Percentiles rank a stretch among this genome's conserved stretches.
Evolutionary conservation across 2,797 vertebrate species (phyloP).

Genomic region (Pterois miles): DNA sequence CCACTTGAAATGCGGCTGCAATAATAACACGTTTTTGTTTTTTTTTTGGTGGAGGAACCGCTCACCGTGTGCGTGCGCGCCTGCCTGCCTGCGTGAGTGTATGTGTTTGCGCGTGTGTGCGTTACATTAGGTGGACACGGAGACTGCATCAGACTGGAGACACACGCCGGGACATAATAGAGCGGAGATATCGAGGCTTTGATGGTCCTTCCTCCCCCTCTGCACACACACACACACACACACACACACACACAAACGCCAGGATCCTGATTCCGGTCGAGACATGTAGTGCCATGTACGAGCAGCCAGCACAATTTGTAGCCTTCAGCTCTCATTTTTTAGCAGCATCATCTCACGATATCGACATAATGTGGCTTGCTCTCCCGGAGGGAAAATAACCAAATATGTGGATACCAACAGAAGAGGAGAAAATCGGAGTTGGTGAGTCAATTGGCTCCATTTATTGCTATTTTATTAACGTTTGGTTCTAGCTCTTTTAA

Average conservation of each 20-base stretch:
- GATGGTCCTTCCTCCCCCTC: conserved; percentile 49
- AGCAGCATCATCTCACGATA: conserved; percentile 69
- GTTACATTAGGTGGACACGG: conserved; percentile 77
- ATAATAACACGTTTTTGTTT: conserved; percentile 44
- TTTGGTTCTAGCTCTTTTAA: conserved; percentile 18
- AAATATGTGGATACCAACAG: conserved; percentile 93
- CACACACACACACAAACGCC: conserved; percentile 39
- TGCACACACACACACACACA: conserved; percentile 34
- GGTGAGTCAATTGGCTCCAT: conserved; percentile 82
- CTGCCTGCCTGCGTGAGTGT: background rate
- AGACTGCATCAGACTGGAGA: conserved; percentile 81
- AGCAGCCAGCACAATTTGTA: conserved; percentile 54
- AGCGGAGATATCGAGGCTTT: conserved; percentile 63
- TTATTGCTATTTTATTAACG: conserved; percentile 32
- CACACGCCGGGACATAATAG: conserved; percentile 77
- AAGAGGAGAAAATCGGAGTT: conserved; percentile 96
- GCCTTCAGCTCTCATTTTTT: conserved; percentile 49
- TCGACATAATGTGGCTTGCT: conserved; percentile 78
- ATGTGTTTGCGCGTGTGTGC: conserved; percentile 27
- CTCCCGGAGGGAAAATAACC: conserved; percentile 74
- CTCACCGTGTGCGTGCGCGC: conserved; percentile 43
- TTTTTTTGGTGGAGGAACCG: conserved; percentile 32
- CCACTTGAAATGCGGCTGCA: conserved; percentile 60
- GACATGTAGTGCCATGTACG: conserved; percentile 66
- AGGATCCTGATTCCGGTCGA: conserved; percentile 55